These are phyloP conservation scores for Campoplex nolae DNA, from an alignment of 2,888 invertebrate species.

Conservation along the genomic window DNA sequence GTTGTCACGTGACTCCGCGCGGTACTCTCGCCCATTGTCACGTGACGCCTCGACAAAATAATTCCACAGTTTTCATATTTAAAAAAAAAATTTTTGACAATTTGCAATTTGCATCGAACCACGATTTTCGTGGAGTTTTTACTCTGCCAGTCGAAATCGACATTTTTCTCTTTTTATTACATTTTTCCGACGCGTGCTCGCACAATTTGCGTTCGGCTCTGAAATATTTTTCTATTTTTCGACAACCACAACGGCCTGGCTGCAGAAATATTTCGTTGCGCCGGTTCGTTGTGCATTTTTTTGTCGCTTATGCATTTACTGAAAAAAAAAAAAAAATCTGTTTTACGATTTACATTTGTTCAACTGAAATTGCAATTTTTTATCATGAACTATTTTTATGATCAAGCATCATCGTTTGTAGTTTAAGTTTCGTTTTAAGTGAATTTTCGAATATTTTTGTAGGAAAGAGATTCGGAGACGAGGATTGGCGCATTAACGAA, in stretches of 20 bases:
- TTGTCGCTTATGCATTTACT: background rate
- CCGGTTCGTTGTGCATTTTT: conserved; percentile 37
- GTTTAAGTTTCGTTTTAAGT: background rate
- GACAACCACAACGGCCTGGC: conserved; percentile 53
- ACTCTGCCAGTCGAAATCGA: background rate
- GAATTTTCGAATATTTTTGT: background rate
- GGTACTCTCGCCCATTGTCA: conserved; percentile 10
- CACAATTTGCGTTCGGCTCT: conserved; percentile 31
- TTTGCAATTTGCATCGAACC: background rate
- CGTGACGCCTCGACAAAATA: background rate
- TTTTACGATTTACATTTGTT: background rate
- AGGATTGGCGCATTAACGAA: conserved; percentile 20
- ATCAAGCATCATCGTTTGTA: background rate
- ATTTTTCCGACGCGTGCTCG: conserved; percentile 1
- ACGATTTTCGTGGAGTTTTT: background rate
- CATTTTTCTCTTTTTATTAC: background rate
- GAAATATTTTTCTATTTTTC: background rate
- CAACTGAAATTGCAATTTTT: background rate
- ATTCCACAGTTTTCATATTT: background rate
- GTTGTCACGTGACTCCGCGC: conserved; percentile 47
- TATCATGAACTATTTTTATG: background rate
- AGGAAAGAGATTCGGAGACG: background rate
- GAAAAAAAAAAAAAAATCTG: background rate
- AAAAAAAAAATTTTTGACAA: background rate
- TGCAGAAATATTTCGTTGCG: conserved; percentile 42